These are phyloP conservation scores for Entomyzon cyanotis DNA, from an alignment of 2,113 vertebrate species.

Conservation along the genomic window DNA sequence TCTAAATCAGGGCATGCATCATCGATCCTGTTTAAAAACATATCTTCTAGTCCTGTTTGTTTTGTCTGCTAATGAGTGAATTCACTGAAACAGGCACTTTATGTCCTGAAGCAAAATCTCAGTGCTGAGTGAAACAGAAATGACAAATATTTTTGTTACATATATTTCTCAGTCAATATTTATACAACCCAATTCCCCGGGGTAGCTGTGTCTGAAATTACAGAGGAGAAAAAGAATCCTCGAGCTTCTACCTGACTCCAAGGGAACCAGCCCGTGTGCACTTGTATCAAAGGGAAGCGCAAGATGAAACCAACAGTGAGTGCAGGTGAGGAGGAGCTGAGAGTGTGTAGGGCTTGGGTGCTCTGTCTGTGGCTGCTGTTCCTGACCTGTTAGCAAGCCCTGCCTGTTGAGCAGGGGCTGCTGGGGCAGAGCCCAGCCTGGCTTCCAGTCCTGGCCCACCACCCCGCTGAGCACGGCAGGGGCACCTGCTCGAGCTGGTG, in stretches of 20 bases:
- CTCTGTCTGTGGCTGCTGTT: background rate
- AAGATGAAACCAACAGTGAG: background rate
- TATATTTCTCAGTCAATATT: slow-evolving; percentile 7
- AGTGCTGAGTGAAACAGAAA: background rate
- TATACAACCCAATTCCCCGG: background rate
- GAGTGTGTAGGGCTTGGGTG: accelerated
- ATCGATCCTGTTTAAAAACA: background rate
- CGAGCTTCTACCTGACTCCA: background rate
- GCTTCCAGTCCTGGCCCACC: too few species aligned
- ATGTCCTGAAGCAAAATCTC: background rate
- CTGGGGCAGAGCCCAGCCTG: background rate
- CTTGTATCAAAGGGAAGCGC: background rate
- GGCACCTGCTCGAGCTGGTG: background rate
- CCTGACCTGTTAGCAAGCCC: accelerated
- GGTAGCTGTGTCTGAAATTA: background rate
- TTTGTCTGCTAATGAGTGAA: background rate
- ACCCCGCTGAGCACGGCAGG: accelerated
- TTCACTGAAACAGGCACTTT: background rate
- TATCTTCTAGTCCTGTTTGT: background rate
- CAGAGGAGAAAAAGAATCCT: background rate
- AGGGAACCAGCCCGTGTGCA: accelerated
- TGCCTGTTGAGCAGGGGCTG: background rate
- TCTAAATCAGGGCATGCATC: background rate
- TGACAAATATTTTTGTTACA: background rate
- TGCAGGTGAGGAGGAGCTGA: background rate